Conservation (phyloP, 1,140 invertebrate species). For the Lordiphosa mommai region DNA sequence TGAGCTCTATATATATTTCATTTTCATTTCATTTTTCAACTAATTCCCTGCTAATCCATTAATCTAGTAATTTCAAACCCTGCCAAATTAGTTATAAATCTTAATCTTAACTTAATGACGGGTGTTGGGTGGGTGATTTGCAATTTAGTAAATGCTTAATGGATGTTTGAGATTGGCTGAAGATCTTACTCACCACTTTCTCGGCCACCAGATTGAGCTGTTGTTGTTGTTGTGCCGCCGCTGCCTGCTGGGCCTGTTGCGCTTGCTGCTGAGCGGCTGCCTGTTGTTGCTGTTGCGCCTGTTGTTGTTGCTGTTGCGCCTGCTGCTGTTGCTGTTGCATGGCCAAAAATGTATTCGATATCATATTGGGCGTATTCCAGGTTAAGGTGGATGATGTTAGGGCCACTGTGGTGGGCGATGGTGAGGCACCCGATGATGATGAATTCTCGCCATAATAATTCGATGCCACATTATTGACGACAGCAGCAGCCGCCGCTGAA, state of each 20-base stretch:
- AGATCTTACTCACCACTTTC: conserved; percentile 70
- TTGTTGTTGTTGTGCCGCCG: conserved; percentile 44
- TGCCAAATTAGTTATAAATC: conserved; percentile 10
- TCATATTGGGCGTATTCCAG: conserved; percentile 75
- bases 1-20: too few relatives aligned
- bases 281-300: conserved; percentile 52
- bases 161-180: background rate
- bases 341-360: conserved; percentile 77
- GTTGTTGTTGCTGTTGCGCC: conserved; percentile 63
- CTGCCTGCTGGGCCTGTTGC: conserved; percentile 42
- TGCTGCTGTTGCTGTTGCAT: conserved; percentile 76
- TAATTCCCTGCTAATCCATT: too few relatives aligned
- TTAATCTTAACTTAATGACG: conserved; percentile 32
- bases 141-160: conserved; percentile 32
- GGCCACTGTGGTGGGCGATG: conserved; percentile 72
- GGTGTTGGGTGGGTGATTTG: conserved; percentile 5
- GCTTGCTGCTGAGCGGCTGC: conserved; percentile 35
- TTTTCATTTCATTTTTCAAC: too few relatives aligned
- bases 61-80: too few relatives aligned
- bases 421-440: conserved; percentile 72
- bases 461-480: conserved; percentile 68
- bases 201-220: conserved; percentile 73
- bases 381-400: conserved; percentile 68
- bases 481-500: conserved; percentile 65
- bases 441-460: conserved; percentile 78